These are phyloP conservation scores for Cydia amplana DNA, from an alignment of 1,140 invertebrate species.

Conservation along the genomic window DNA sequence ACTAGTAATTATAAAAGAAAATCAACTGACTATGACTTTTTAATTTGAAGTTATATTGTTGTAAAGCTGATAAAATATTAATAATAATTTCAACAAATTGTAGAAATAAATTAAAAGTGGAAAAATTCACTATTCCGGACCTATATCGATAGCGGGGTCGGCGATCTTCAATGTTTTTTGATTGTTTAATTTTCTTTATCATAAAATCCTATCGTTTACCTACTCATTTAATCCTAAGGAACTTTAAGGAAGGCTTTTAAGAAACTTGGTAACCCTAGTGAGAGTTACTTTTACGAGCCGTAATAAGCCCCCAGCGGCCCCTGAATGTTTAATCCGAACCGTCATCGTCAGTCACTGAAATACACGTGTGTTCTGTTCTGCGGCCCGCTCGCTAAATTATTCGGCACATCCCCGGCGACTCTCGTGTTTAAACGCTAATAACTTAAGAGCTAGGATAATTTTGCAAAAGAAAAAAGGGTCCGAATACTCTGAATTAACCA, in stretches of 20 bases:
- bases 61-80: neutral
- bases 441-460: neutral
- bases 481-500: too few species aligned
- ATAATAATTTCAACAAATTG: too few species aligned
- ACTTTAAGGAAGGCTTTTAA: too few species aligned
- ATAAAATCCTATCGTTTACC: too few species aligned
- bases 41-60: neutral
- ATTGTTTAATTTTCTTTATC: too few species aligned
- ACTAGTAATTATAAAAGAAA: too few species aligned
- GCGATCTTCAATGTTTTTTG: too few species aligned
- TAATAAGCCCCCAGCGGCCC: neutral
- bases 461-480: neutral
- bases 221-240: too few species aligned
- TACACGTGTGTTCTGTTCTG: neutral
- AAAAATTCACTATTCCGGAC: too few species aligned
- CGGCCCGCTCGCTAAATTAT: slow-evolving; percentile 1
- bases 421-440: slow-evolving; percentile 8
- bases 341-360: neutral
- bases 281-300: neutral
- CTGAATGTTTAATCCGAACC: neutral
- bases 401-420: neutral
- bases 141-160: too few species aligned
- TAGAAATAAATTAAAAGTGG: too few species aligned
- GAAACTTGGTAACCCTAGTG: neutral
- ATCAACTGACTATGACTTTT: too few species aligned